Conservation (phyloP, 2,113 vertebrate genomes). For the Sardina pilchardus region DNA sequence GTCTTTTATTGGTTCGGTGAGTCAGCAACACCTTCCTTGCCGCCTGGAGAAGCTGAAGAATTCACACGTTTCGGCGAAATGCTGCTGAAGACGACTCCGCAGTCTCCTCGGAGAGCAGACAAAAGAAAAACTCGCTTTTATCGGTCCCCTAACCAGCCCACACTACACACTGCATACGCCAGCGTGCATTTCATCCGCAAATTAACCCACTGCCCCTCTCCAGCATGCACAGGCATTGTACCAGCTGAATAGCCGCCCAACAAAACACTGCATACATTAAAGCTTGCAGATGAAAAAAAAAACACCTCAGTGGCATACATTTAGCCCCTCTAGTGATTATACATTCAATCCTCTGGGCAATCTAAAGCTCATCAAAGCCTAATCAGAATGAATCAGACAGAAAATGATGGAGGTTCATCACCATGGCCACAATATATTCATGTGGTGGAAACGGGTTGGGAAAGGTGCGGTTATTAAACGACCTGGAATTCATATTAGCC, state of each 20-base stretch:
- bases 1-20: neutral
- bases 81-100: neutral
- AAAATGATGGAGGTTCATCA: neutral
- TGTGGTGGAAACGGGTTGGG: neutral
- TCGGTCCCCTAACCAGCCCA: neutral
- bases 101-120: neutral
- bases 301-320: neutral
- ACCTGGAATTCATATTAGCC: neutral
- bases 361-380: neutral
- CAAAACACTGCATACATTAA: slow-evolving; percentile 12
- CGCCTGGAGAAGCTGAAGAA: neutral
- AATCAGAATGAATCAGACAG: neutral
- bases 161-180: neutral
- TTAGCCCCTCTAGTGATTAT: neutral
- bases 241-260: neutral
- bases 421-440: neutral
- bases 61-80: neutral
- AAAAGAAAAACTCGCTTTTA: neutral
- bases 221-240: neutral
- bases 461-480: neutral
- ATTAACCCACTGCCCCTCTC: neutral
- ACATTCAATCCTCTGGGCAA: neutral
- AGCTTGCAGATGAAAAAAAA: neutral
- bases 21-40: neutral
- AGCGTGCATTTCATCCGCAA: neutral